Evolutionary conservation across 2,888 invertebrate genomes (phyloP).

Genomic region (Corbicula japonica): DNA sequence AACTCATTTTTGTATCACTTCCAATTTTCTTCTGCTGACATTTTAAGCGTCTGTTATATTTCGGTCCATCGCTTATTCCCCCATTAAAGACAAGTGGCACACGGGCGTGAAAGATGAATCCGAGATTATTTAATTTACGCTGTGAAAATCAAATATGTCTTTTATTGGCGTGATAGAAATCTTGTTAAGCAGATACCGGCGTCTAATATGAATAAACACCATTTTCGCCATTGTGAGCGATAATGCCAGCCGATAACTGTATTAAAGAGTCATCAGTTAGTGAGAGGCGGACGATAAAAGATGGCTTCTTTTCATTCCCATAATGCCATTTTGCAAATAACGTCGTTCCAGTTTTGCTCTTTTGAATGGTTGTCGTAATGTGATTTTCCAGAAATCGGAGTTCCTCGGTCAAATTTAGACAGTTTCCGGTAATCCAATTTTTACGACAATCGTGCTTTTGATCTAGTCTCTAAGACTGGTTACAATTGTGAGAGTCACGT

Average conservation of each 20-base stretch:
- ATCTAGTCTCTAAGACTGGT: no score
- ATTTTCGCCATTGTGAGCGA: slow-evolving; percentile 69
- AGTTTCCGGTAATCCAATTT: no score
- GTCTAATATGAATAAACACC: slow-evolving; percentile 71
- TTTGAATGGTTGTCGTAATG: no score
- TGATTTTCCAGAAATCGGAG: no score
- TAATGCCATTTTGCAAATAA: slow-evolving; percentile 57
- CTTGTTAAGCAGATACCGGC: slow-evolving; percentile 64
- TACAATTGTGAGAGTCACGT: no score
- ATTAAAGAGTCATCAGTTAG: slow-evolving; percentile 75
- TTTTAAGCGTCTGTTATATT: slow-evolving; percentile 22
- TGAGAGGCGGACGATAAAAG: slow-evolving; percentile 44
- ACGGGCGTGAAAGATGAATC: slow-evolving; percentile 69
- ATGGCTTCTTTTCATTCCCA: slow-evolving; percentile 45
- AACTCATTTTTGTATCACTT: slow-evolving; percentile 29
- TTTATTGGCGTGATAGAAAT: slow-evolving; percentile 69
- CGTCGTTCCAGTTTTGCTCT: slow-evolving; percentile 35
- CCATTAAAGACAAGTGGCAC: slow-evolving; percentile 27
- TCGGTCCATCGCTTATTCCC: slow-evolving; percentile 31
- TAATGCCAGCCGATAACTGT: slow-evolving; percentile 78
- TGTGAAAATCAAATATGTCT: slow-evolving; percentile 73
- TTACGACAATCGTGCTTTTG: no score
- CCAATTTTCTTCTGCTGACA: slow-evolving; percentile 23
- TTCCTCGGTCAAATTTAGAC: no score
- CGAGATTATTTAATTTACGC: slow-evolving; percentile 66